These are phyloP conservation scores for Crax fasciolata DNA, from an alignment of 2,797 vertebrate species.

Conservation along the genomic window DNA sequence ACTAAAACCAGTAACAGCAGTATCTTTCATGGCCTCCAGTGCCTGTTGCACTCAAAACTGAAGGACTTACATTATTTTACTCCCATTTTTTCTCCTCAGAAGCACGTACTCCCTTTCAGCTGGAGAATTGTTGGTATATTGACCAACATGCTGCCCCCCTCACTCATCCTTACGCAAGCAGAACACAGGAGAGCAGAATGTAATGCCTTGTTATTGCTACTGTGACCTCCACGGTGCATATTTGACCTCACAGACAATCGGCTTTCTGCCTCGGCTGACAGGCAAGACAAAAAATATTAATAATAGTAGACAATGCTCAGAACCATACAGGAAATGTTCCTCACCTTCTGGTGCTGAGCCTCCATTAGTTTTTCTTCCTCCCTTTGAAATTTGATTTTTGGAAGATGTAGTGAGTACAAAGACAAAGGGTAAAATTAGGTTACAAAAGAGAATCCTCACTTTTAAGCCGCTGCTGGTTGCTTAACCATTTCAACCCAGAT, in stretches of 20 bases:
- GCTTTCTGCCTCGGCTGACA: constrained; percentile 63
- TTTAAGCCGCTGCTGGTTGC: not conserved
- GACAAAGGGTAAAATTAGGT: constrained; percentile 44
- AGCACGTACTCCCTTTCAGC: constrained; percentile 13
- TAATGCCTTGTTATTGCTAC: constrained; percentile 61
- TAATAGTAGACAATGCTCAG: constrained; percentile 44
- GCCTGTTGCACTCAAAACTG: not conserved
- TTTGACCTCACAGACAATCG: constrained; percentile 60
- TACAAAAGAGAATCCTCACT: not conserved
- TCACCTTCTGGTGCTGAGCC: constrained; percentile 12
- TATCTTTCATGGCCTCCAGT: not conserved
- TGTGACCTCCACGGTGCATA: constrained; percentile 47
- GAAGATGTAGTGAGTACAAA: not conserved
- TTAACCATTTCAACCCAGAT: not conserved
- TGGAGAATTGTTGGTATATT: constrained; percentile 37
- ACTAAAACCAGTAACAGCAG: not conserved
- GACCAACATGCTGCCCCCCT: constrained; percentile 31
- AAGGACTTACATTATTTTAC: not conserved
- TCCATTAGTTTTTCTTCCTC: constrained; percentile 48
- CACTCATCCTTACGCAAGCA: constrained; percentile 35
- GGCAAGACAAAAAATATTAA: constrained; percentile 71
- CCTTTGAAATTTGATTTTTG: constrained; percentile 46
- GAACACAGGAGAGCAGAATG: constrained; percentile 38
- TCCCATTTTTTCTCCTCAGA: constrained; percentile 2
- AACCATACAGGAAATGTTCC: constrained; percentile 21